phyloP scores from a whole-genome alignment of 2,797 vertebrate species.

The Naso thynnoides region DNA sequence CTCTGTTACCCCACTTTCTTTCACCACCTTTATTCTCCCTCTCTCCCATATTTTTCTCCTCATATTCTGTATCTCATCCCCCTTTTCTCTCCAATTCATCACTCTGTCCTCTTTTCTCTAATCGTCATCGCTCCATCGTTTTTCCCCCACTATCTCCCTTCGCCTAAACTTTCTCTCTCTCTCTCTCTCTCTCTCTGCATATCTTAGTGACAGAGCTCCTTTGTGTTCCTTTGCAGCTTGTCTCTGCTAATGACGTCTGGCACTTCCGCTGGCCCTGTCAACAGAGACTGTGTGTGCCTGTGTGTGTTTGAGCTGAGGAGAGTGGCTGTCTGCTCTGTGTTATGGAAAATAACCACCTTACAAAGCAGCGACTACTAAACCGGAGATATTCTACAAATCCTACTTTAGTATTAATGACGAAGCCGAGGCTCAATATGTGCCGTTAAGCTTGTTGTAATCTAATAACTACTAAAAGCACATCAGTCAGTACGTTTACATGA shows the following conservation, averaged over 20 bases:
- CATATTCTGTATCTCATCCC: conserved; percentile 9
- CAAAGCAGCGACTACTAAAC: conserved; percentile 34
- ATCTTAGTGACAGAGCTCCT: conserved; percentile 77
- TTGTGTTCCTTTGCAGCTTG: conserved; percentile 75
- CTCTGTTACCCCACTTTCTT: neutral
- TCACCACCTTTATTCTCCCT: conserved; percentile 5
- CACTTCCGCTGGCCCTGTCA: conserved; percentile 79
- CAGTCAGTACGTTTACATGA: too few species aligned
- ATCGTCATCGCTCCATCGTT: conserved; percentile 12
- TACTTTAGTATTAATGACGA: neutral
- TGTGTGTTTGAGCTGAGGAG: conserved; percentile 55
- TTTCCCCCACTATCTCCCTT: conserved; percentile 23
- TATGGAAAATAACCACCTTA: conserved; percentile 74
- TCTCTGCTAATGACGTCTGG: conserved; percentile 79
- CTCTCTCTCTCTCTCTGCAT: conserved; percentile 43
- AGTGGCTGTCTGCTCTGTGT: conserved; percentile 55
- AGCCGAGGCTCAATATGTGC: too few species aligned
- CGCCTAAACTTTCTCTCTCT: conserved; percentile 42
- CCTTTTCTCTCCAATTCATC: neutral
- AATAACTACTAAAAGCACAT: conserved; percentile 6
- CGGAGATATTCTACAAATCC: neutral
- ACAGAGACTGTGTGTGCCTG: conserved; percentile 68
- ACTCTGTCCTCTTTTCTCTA: conserved; percentile 5
- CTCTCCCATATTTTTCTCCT: conserved; percentile 7
- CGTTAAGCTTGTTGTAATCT: neutral